Evolutionary conservation across 64 coral and sea anemone species (phyloP), one percentile per base, ranked within the genome.

Genomic region (Actinia equina): DNA sequence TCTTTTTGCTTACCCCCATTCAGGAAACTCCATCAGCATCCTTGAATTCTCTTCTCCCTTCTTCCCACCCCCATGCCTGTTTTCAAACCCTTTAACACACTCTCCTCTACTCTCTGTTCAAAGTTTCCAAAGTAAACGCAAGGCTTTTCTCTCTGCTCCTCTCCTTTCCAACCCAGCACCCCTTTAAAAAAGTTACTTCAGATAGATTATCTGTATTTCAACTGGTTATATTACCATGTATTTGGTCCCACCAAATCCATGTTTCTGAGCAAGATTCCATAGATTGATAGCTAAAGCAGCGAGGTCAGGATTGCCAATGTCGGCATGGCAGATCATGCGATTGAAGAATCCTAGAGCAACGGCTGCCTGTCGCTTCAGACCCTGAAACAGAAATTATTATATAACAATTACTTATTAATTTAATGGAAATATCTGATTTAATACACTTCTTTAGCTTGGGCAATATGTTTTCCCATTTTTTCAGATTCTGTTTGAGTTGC

Each of bases 261-360:
- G 94, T 59, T 96, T 96, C 79, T 96, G 94, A 16, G 94, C 89
- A 44, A 96, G 91, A 83, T 96, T 96, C 94, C 94, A 96, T 49
- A 96, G 59, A 79, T 96, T 93, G 25, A 93, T 84, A 71, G 94
- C 94, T 54, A 96, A 77, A 4, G 69, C 84, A 17, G 81, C 86
- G 45, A 96, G 55, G 53, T 89, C 86, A 46, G 94, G 44, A 51
- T 88, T 80, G 12, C 74, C 58, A 1, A 96, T 77, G 44, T 96
- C 94, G 3, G 94, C 94, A 77, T 96, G 94, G 46, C 94, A 96
- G 13, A 96, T 23, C 59, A 96, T 55, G 52, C 94, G 95, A 90
- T 99, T 99, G 67, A 99, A 99, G 63, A 99, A 99, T 2, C 93
- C 96, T 44, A 99, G 86, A 23, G 93, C 96, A 37, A 95, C 83